Conservation (phyloP, 64 coral and sea anemone species). For the Dendrophyllia cribrosa region DNA sequence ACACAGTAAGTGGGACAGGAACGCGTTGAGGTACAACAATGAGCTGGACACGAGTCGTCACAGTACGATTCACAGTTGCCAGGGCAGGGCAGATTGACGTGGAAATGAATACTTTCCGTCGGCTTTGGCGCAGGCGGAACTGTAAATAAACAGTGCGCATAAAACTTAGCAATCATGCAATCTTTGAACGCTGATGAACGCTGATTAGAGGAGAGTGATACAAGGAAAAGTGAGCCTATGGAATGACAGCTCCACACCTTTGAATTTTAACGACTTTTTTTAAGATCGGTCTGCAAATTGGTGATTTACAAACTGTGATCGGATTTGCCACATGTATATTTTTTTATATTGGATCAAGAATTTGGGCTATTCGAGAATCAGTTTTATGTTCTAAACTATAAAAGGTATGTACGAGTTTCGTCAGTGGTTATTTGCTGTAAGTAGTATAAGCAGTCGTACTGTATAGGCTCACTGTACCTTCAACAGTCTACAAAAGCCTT, state of each 20-base stretch:
- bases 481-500: no score
- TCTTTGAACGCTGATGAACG: neutral
- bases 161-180: slow-evolving; percentile 5
- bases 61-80: slow-evolving; percentile 41
- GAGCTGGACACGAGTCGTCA: slow-evolving; percentile 57
- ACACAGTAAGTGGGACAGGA: slow-evolving; percentile 30
- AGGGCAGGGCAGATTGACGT: slow-evolving; percentile 45
- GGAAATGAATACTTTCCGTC: slow-evolving; percentile 44
- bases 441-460: no score
- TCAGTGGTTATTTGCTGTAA: no score
- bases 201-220: neutral
- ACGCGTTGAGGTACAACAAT: slow-evolving; percentile 43
- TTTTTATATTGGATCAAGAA: no score
- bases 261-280: no score
- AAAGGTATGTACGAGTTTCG: no score
- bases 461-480: no score
- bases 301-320: no score
- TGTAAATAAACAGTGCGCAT: slow-evolving; percentile 30
- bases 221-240: neutral
- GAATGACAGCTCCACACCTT: neutral
- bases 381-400: no score
- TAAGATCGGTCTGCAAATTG: no score
- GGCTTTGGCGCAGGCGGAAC: slow-evolving; percentile 9
- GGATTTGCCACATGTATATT: no score
- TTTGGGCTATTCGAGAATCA: no score